Evolutionary conservation across 2,888 invertebrate species (phyloP), one percentile per base, ranked within the genome.

Genomic region (Cephalotes varians): DNA sequence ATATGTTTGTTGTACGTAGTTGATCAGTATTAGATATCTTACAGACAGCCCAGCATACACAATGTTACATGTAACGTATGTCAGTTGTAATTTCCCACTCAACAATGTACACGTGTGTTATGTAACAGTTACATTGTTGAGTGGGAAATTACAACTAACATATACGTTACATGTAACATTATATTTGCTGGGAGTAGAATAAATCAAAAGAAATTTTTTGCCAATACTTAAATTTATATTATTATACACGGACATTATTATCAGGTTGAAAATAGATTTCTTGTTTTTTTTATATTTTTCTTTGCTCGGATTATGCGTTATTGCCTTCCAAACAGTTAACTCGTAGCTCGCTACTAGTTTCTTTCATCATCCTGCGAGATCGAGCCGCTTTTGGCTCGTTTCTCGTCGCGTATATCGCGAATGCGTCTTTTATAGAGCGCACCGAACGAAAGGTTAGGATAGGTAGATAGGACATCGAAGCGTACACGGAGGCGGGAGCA

Each of bases 401-500:
- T 31, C 54, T 3, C 40, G 76, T 40, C 18, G 73, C 37, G 51
- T 51, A 28, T n/a, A 65, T 56, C 69, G 77, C 71, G 28, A 21
- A 28, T 18, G 56, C 44, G 71, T 79, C 56, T 44, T 31, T 69
- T 69, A 69, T 56, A 58, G 44, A 79, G 69, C 56, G 69, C 69
- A 79, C 44, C 44, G n/a, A 76, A 34, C 56, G 77, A 79, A 79
- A 69, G 77, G 69, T 79, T 56, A 79, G 77, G 77, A 79, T 79
- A 79, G 77, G 77, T 79, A 79, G 77, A 71, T 69, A 69, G 69
- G 56, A 79, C 77, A 79, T 79, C 69, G 77, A 56, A 69, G 69
- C 34, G 77, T 79, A 69, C 56, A 79, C 69, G 69, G 83, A 74
- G 83, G 83, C 83, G 83, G 81, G 80, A 79, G 81, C 83, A 81